Evolutionary conservation across 2,888 invertebrate genomes (phyloP), one percentile per base, ranked within the genome.

Genomic region (Tolmerus cingulatus): DNA sequence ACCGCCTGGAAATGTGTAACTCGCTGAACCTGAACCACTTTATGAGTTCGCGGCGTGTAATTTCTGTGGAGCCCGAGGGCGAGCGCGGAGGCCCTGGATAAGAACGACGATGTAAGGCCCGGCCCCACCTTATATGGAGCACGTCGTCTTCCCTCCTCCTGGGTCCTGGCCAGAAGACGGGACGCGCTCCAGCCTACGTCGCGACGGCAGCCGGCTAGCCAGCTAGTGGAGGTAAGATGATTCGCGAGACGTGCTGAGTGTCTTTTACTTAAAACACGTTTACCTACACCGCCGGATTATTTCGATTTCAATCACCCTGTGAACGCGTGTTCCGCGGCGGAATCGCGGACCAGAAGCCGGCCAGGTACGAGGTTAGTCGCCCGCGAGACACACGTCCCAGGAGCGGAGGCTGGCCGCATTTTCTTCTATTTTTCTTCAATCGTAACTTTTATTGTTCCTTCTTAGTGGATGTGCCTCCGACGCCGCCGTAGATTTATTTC

Each of bases 261-360:
- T 74, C 27, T 74, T 85, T 74, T 57, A 66, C 82, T 82, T 82
- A 66, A 85, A 85, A 85, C 85, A 74, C 74, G 85, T 85, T 74
- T 85, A 74, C 74, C 74, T 74, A 74, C 74, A 74, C 85, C 74
- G 85, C 40, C 57, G 37, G 85, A 46, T 46, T 85, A 85, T 85
- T 85, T 43, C 85, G 74, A 85, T 85, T 85, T 85, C 85, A 85
- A 85, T 85, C 85, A 85, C 85, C 85, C 74, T 74, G 85, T 74
- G 74, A 74, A 74, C 85, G 85, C 74, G 85, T 85, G 85, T 74
- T 74, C 40, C 74, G 5, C 37, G 23, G 23, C 23, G 27, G 7
- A 46, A 74, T 27, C 27, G 74, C 43, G 57, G 37, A 66, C 74
- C 85, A 85, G 85, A 74, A 85, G 85, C 51, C 46, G 30, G 30